Conservation (phyloP, 2,113 vertebrate species). For the Tursiops truncatus region DNA sequence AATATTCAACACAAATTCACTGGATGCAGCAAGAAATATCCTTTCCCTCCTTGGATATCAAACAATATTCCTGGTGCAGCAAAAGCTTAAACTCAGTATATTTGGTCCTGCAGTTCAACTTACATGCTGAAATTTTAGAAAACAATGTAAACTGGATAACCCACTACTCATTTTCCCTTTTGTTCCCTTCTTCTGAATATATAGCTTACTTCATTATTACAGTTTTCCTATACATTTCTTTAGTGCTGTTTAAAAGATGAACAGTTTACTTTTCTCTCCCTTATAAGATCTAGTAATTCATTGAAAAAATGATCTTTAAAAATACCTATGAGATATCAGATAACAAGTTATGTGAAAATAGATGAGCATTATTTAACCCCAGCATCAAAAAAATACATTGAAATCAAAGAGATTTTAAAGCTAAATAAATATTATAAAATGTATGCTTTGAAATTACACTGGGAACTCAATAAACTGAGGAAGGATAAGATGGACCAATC, state of each 20-base stretch:
- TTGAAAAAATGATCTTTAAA: neutral
- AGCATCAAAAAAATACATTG: neutral
- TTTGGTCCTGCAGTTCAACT: neutral
- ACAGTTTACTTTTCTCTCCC: neutral
- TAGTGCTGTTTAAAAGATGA: neutral
- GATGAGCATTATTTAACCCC: neutral
- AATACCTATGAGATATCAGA: neutral
- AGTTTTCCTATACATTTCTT: neutral
- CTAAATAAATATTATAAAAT: neutral
- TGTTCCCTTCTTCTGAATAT: neutral
- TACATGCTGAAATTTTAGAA: neutral
- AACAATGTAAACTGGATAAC: neutral
- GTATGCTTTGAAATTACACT: neutral
- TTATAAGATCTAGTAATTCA: neutral
- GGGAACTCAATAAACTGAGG: neutral
- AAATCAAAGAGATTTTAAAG: slow-evolving; percentile 9
- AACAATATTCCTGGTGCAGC: no score
- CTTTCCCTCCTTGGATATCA: neutral
- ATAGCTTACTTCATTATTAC: neutral
- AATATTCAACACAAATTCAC: neutral
- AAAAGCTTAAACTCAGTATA: neutral
- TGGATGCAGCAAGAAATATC: neutral
- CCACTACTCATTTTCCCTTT: neutral
- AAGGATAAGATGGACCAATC: neutral
- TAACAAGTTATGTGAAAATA: neutral